phyloP scores from a whole-genome alignment of 2,888 invertebrate species.

The Oscheius onirici region DNA sequence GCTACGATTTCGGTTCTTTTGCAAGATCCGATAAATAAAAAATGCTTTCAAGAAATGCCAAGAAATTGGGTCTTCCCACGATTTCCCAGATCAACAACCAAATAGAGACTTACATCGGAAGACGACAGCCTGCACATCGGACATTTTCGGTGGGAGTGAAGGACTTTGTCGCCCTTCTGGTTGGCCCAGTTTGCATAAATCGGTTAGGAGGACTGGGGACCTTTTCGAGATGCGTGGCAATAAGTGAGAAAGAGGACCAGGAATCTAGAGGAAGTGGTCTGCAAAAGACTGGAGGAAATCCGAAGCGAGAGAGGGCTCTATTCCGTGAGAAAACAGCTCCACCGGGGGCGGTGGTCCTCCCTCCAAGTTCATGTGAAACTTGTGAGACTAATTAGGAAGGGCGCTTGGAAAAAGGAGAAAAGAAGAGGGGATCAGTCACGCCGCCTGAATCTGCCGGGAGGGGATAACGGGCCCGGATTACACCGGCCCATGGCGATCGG shows the following conservation, averaged over 20 bases:
- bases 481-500: slow-evolving; percentile 9
- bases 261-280: not conserved
- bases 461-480: not conserved
- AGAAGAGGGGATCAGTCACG: not conserved
- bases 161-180: slow-evolving; percentile 2
- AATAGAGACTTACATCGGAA: slow-evolving; percentile 9
- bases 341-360: slow-evolving; percentile 2
- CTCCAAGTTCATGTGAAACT: too few species aligned
- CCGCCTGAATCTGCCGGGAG: too few species aligned
- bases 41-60: too few species aligned
- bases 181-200: slow-evolving; percentile 13
- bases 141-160: slow-evolving; percentile 3
- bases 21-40: too few species aligned
- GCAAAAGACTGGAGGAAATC: not conserved
- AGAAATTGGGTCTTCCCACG: not conserved
- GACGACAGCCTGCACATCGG: not conserved
- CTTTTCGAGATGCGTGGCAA: too few species aligned
- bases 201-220: not conserved
- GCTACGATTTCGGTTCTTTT: too few species aligned
- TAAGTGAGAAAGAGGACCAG: too few species aligned
- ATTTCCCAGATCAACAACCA: not conserved
- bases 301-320: slow-evolving; percentile 7
- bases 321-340: slow-evolving; percentile 11
- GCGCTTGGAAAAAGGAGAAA: not conserved
- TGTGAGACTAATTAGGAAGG: too few species aligned